phyloP scores from a whole-genome alignment of 2,888 invertebrate genomes.

The Ectemnius lituratus region DNA sequence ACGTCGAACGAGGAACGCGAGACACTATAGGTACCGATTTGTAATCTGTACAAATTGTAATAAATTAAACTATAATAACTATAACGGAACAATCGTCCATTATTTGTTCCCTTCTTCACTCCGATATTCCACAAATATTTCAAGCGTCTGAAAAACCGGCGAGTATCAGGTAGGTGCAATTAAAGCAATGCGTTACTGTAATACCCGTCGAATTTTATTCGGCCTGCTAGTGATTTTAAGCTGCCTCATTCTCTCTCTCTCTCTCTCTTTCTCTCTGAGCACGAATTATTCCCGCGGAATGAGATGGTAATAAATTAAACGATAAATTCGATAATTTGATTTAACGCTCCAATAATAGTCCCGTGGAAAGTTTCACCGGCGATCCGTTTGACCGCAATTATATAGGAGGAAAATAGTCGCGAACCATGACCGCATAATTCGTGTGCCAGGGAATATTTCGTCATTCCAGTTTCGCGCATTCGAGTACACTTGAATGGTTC shows the following conservation, averaged over 20 bases:
- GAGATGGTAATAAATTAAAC: conserved; percentile 25
- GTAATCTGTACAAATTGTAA: conserved; percentile 67
- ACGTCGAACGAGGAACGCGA: conserved; percentile 55
- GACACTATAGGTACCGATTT: conserved; percentile 61
- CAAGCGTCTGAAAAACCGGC: no score
- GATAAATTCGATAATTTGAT: conserved; percentile 45
- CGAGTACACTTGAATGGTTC: conserved; percentile 30
- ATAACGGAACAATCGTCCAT: conserved; percentile 14
- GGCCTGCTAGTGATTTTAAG: no score
- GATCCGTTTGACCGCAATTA: conserved; percentile 25
- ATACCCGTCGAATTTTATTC: no score
- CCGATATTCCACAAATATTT: no score
- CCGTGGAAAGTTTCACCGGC: conserved; percentile 29
- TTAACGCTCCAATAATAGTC: conserved; percentile 39
- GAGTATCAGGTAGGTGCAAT: background rate
- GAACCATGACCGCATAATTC: conserved; percentile 30
- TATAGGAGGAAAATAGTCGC: conserved; percentile 30
- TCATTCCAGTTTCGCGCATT: conserved; percentile 10
- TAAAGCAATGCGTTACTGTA: background rate
- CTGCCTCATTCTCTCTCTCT: no score
- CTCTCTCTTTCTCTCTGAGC: no score
- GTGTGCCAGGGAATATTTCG: conserved; percentile 28
- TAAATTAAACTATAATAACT: conserved; percentile 59
- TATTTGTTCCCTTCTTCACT: background rate
- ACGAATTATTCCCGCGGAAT: no score